Conservation (phyloP, 2,113 vertebrate genomes). For the Apistogramma diplotaenia region DNA sequence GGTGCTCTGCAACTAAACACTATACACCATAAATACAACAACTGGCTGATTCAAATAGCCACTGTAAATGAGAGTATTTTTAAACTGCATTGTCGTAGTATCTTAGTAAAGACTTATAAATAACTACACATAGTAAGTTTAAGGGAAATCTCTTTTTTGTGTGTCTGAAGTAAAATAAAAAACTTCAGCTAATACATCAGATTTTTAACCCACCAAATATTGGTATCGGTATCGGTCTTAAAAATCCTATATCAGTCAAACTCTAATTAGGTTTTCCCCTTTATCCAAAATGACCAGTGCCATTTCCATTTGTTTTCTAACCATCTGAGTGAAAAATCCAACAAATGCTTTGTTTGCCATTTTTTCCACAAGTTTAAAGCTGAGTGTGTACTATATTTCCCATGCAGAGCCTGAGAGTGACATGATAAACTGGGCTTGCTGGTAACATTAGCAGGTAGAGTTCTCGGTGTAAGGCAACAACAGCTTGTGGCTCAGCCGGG, state of each 20-base stretch:
- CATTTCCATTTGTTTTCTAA: not conserved
- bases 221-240: not conserved
- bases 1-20: not conserved
- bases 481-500: constrained; percentile 76
- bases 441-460: constrained; percentile 52
- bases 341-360: not conserved
- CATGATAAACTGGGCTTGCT: constrained; percentile 46
- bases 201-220: not conserved
- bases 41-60: no score
- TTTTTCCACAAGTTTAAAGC: not conserved
- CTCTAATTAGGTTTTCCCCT: not conserved
- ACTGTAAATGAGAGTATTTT: not conserved
- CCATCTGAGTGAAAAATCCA: not conserved
- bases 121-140: not conserved
- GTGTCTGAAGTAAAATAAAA: not conserved
- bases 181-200: not conserved
- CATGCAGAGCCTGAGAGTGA: constrained; percentile 8
- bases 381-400: constrained; percentile 2
- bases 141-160: not conserved
- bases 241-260: not conserved
- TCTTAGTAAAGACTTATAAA: not conserved
- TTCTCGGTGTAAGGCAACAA: constrained; percentile 51
- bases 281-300: not conserved
- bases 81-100: not conserved
- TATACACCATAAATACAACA: no score